Evolutionary conservation across 2,888 invertebrate genomes (phyloP).

Genomic region (Noctua fimbriata): DNA sequence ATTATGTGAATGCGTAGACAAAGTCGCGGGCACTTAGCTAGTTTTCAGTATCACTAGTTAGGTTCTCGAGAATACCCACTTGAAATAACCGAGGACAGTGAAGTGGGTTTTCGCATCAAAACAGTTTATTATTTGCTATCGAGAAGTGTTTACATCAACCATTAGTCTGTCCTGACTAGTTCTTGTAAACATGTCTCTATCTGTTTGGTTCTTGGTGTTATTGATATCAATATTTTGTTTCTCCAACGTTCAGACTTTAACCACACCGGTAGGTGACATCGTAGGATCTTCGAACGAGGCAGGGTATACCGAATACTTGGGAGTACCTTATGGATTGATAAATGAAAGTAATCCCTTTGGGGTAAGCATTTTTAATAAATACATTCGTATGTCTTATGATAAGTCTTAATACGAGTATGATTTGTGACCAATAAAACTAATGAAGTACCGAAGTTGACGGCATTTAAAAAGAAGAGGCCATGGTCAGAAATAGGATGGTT

Average conservation of each 20-base stretch:
- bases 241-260: neutral
- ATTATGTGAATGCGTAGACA: neutral
- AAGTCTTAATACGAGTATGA: neutral
- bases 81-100: neutral
- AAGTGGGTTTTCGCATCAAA: constrained; percentile 1
- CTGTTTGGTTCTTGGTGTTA: neutral
- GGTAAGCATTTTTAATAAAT: constrained; percentile 35
- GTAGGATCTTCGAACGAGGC: constrained; percentile 27
- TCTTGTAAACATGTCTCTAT: neutral
- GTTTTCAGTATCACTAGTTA: neutral
- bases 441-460: neutral
- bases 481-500: neutral
- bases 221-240: too few relatives aligned
- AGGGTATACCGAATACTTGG: constrained; percentile 44
- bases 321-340: constrained; percentile 51
- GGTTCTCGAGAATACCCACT: constrained; percentile 28
- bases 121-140: neutral
- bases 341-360: constrained; percentile 51
- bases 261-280: constrained; percentile 20
- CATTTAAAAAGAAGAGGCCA: neutral
- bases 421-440: neutral
- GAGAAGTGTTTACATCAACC: neutral
- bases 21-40: neutral
- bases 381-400: neutral
- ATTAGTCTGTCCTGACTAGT: neutral